A percentile compares a stretch with the other conserved stretches of the same genome.
Conservation (phyloP, 2,888 invertebrate species). For the Drosophila macrothrix region DNA sequence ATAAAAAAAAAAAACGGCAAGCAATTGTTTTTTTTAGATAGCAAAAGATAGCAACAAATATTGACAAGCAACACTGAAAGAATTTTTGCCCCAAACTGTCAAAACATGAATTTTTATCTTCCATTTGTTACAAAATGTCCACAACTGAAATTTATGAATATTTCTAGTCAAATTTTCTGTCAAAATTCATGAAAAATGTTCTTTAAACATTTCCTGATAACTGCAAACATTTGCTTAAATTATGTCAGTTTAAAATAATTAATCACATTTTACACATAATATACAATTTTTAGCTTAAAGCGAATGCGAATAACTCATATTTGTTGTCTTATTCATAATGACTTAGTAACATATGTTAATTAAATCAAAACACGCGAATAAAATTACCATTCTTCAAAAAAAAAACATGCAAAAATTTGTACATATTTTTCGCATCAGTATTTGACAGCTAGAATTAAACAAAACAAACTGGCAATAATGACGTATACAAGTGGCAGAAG, state of each 20-base stretch:
- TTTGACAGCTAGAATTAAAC: neutral
- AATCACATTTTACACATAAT: neutral
- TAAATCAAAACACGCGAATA: constrained; percentile 1
- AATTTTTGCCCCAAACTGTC: neutral
- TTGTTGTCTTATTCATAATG: neutral
- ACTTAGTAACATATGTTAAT: constrained; percentile 20
- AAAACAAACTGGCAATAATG: neutral
- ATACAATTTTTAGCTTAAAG: neutral
- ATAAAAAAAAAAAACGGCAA: neutral
- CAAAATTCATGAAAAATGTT: neutral
- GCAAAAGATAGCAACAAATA: constrained; percentile 13
- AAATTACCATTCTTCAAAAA: constrained; percentile 3
- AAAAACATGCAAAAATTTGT: neutral
- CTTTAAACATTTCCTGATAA: neutral
- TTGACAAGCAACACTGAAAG: constrained; percentile 1
- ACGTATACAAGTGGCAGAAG: neutral
- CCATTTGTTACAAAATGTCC: no score
- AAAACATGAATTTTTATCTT: neutral
- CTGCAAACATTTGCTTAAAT: neutral
- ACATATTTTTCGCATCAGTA: neutral
- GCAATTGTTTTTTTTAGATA: constrained; percentile 7
- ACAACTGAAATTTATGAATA: neutral
- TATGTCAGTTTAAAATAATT: neutral
- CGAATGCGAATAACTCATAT: neutral
- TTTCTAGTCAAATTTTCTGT: neutral